Conservation (phyloP, 1,140 invertebrate genomes). For the Hydropsyche tenuis region DNA sequence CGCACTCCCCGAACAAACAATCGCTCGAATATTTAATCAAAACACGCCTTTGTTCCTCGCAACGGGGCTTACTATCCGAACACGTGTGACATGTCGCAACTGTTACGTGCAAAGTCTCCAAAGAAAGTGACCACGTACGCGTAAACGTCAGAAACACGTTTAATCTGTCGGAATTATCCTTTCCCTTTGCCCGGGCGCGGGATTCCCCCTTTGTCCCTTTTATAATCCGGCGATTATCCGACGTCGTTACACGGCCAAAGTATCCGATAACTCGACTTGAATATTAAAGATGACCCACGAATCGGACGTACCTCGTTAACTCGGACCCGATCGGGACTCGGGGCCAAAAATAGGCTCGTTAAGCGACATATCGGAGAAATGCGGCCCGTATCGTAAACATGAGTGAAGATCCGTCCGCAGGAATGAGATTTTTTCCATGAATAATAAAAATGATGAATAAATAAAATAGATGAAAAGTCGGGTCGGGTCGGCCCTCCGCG, state of each 20-base stretch:
- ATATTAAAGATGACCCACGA: neutral
- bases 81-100: neutral
- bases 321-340: too few species aligned
- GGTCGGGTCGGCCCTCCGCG: neutral
- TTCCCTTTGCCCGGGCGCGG: neutral
- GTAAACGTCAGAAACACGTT: slow-evolving; percentile 15
- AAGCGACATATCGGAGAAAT: too few species aligned
- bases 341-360: too few species aligned
- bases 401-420: neutral
- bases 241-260: slow-evolving; percentile 6
- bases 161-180: neutral
- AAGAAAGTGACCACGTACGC: slow-evolving; percentile 14
- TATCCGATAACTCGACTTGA: neutral
- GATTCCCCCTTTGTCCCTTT: slow-evolving; percentile 7
- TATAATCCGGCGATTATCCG: slow-evolving; percentile 9
- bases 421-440: slow-evolving; percentile 15
- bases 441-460: slow-evolving; percentile 19
- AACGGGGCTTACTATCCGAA: neutral
- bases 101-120: neutral
- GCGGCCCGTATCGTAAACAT: neutral
- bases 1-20: too few species aligned
- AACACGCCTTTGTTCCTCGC: too few species aligned
- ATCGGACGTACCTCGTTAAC: neutral
- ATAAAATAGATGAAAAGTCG: neutral
- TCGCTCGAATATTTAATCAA: too few species aligned